Percentiles rank a stretch among this genome's conserved stretches.
Evolutionary conservation across 2,113 vertebrate species (phyloP).

Genomic region (Hepsetus odoe): DNA sequence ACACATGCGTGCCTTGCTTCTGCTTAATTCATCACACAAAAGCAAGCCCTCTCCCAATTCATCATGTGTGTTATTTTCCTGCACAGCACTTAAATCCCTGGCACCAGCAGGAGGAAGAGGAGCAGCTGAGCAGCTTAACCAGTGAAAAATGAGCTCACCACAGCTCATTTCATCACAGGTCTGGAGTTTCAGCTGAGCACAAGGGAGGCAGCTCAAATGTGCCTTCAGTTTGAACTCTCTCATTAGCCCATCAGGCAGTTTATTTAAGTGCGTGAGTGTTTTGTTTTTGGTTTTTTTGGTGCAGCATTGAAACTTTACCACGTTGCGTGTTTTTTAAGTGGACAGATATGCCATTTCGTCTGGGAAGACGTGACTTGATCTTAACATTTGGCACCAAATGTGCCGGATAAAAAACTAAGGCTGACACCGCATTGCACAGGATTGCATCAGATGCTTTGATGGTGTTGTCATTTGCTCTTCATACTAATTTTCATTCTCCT

Average conservation of each 20-base stretch:
- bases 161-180: slow-evolving; percentile 23
- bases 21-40: slow-evolving; percentile 53
- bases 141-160: slow-evolving; percentile 51
- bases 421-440: slow-evolving; percentile 15
- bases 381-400: slow-evolving; percentile 7
- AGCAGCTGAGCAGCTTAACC: slow-evolving; percentile 47
- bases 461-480: slow-evolving; percentile 24
- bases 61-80: slow-evolving; percentile 64
- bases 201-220: slow-evolving; percentile 24
- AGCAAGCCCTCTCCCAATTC: slow-evolving; percentile 49
- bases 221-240: slow-evolving; percentile 37
- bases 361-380: slow-evolving; percentile 16
- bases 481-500: not conserved
- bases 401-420: slow-evolving; percentile 13
- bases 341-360: not conserved
- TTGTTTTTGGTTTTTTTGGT: slow-evolving; percentile 11
- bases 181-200: slow-evolving; percentile 34
- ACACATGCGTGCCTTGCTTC: slow-evolving; percentile 52
- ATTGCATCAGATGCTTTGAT: slow-evolving; percentile 47
- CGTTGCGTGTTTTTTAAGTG: slow-evolving; percentile 24
- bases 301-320: slow-evolving; percentile 3
- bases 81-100: slow-evolving; percentile 54
- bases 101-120: slow-evolving; percentile 39
- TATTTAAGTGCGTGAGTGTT: slow-evolving; percentile 30
- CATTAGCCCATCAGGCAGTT: slow-evolving; percentile 18